A percentile compares a stretch with the other conserved stretches of the same genome.
These are phyloP conservation scores for Chelonia mydas DNA, from an alignment of 2,797 vertebrate genomes.

Conservation along the genomic window DNA sequence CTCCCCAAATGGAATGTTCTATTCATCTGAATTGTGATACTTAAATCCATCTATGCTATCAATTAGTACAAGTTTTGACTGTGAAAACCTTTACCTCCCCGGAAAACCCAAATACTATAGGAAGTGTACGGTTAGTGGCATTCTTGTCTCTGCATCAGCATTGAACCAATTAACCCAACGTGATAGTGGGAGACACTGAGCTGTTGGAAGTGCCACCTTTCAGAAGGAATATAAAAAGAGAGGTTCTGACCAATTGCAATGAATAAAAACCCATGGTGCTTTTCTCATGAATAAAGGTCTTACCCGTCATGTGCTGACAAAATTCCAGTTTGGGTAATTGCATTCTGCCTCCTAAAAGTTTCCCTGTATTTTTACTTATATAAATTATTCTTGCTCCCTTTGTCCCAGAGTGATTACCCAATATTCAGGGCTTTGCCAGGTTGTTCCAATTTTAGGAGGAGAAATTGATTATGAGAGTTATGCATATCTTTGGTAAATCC, in stretches of 20 bases:
- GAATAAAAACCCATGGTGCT: neutral
- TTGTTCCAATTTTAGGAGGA: neutral
- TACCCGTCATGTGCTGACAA: neutral
- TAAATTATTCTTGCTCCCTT: neutral
- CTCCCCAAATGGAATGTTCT: neutral
- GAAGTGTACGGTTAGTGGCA: neutral
- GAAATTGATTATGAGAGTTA: fast-evolving
- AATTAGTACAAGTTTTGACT: neutral
- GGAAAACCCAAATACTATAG: neutral
- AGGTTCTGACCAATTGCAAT: neutral
- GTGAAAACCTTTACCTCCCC: neutral
- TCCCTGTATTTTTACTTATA: fast-evolving
- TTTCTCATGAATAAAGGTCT: neutral
- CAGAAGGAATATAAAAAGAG: neutral
- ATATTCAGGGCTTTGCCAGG: fast-evolving
- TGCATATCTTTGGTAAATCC: neutral
- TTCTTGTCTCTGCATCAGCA: neutral
- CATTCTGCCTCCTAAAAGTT: neutral
- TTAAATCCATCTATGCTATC: neutral
- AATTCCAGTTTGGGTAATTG: neutral
- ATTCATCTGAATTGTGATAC: neutral
- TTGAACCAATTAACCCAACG: neutral
- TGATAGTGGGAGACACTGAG: neutral
- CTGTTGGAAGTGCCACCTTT: neutral
- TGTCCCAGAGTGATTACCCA: neutral